Conservation (phyloP, 2,797 vertebrate genomes). For the Phataginus tetradactyla region DNA sequence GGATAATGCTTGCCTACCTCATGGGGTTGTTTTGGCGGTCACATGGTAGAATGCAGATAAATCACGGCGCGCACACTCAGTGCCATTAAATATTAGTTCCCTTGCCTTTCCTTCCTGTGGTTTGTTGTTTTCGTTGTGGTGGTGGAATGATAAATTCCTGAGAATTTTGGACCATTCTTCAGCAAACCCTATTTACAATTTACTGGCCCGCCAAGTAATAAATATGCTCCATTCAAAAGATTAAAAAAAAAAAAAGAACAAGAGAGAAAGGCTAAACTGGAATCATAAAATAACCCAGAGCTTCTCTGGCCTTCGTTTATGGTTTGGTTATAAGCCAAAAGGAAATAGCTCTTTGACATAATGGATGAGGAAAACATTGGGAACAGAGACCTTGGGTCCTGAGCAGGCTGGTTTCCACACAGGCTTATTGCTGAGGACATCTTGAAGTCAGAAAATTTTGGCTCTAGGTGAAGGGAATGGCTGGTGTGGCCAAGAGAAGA, state of each 20-base stretch:
- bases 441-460: not conserved
- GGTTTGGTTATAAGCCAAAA: constrained; percentile 45
- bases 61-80: not conserved
- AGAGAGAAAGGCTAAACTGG: constrained; percentile 42
- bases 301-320: constrained; percentile 61
- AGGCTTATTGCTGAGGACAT: not conserved
- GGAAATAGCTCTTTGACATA: constrained; percentile 64
- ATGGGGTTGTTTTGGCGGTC: not conserved
- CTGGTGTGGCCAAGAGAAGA: not conserved
- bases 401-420: not conserved
- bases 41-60: not conserved
- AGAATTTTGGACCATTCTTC: constrained; percentile 53
- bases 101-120: constrained; percentile 11
- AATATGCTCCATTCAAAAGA: constrained; percentile 48
- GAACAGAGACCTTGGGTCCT: not conserved
- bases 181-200: constrained; percentile 69
- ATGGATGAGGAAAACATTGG: constrained; percentile 37
- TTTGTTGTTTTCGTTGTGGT: constrained; percentile 40
- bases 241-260: not conserved
- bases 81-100: not conserved
- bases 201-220: constrained; percentile 58
- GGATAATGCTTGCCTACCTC: not conserved
- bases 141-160: constrained; percentile 55
- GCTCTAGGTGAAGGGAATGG: not conserved
- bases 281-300: constrained; percentile 60